Evolutionary conservation across 2,797 vertebrate genomes (phyloP).

Genomic region (Pteronotus mesoamericanus): DNA sequence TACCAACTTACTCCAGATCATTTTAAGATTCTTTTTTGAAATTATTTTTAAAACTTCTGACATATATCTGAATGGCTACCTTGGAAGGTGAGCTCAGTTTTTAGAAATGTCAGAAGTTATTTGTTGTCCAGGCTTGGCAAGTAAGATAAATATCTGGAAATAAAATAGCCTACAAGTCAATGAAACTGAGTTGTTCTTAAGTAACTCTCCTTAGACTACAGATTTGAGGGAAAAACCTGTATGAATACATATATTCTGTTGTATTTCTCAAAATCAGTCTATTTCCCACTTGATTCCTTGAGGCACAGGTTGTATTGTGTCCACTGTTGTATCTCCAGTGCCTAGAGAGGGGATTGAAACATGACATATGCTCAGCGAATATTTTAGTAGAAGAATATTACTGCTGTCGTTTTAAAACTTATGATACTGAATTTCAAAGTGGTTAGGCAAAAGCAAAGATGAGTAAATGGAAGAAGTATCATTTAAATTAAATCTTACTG

Average conservation of each 20-base stretch:
- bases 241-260: not conserved
- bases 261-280: not conserved
- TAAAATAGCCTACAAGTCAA: not conserved
- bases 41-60: not conserved
- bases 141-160: not conserved
- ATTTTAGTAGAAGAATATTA: not conserved
- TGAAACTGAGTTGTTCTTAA: not conserved
- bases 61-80: not conserved
- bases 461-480: not conserved
- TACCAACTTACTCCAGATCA: not conserved
- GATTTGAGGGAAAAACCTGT: not conserved
- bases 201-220: not conserved
- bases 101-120: slow-evolving; percentile 2
- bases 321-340: not conserved
- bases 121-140: not conserved
- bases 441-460: not conserved
- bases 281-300: not conserved
- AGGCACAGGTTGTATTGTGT: not conserved
- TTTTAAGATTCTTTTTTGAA: not conserved
- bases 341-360: not conserved
- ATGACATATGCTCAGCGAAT: not conserved
- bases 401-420: not conserved
- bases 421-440: not conserved
- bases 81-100: not conserved
- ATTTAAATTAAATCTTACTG: not conserved